A percentile compares a stretch with the other conserved stretches of the same genome.
Conservation (phyloP, 2,888 invertebrate genomes). For the Orthosia gracilis region DNA sequence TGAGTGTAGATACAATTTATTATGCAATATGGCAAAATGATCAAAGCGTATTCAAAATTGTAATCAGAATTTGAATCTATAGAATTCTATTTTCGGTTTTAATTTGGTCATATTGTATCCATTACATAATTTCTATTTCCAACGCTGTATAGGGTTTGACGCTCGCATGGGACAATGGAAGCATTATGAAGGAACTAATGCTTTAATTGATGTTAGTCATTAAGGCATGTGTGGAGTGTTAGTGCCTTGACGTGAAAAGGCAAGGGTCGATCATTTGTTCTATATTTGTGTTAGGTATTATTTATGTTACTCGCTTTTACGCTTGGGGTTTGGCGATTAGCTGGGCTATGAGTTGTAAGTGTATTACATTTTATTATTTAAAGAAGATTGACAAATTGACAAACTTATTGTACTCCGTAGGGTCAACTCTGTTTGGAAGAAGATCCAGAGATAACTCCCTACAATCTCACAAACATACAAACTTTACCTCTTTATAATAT, state of each 20-base stretch:
- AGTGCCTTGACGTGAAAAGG: conserved; percentile 31
- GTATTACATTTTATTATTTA: too few relatives aligned
- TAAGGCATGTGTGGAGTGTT: conserved; percentile 54
- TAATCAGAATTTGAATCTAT: background rate
- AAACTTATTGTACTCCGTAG: too few relatives aligned
- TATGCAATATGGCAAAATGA: background rate
- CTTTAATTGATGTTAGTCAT: conserved; percentile 61
- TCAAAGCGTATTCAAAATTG: background rate
- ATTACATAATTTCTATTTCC: background rate
- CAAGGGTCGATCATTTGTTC: conserved; percentile 42
- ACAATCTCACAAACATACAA: too few relatives aligned
- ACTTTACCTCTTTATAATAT: too few relatives aligned
- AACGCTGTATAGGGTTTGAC: conserved; percentile 1
- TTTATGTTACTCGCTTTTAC: conserved; percentile 48
- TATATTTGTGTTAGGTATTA: conserved; percentile 38
- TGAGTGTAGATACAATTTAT: too few relatives aligned
- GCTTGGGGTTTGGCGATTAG: conserved; percentile 1
- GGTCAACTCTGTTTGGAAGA: too few relatives aligned
- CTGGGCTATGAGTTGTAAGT: background rate
- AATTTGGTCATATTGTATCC: conserved; percentile 9
- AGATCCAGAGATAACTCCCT: too few relatives aligned
- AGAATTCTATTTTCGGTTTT: conserved; percentile 5
- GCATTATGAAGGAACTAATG: conserved; percentile 58
- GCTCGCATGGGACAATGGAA: conserved; percentile 16
- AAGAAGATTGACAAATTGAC: too few relatives aligned